Evolutionary conservation across 1,140 invertebrate genomes (phyloP), one percentile per base, ranked within the genome.

Genomic region (Grapholita molesta): DNA sequence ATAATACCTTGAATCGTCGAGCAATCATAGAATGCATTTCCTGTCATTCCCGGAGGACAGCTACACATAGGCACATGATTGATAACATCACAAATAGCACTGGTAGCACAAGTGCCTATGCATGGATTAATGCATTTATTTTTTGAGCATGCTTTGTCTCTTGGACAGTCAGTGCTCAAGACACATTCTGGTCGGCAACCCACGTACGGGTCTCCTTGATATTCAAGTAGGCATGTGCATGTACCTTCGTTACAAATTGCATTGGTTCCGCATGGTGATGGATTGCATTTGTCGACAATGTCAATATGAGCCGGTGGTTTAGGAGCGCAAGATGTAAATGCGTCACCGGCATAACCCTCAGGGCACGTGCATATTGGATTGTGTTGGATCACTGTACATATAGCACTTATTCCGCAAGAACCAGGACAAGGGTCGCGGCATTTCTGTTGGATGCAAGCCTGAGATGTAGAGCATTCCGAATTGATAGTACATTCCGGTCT

Each of bases 91-190:
- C 96, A 96, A 64, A 93, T 77, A 11, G 95, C 95, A 79, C 94
- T 94, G 66, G 92, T 77, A 25, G 94, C 95, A 85, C 95, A 96
- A 33, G 94, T 94, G 53, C 93, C 94, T 38, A 93, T 88, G 81
- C 96, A 96, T 69, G 95, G 95, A 83, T 96, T 94, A 3, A 90
- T 72, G 80, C 96, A 97, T 89, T 95, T 96, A 73, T 95, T 95
- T 70, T 91, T 92, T 1, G 93, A 88, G 80, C 96, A 97, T 8
- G 95, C 94, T 82, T 93, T 93, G 72, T 96, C 91, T 76, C 92
- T 92, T 21, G 94, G 79, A 88, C 96, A 97, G 75, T 96, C 95
- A 12, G 90, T 90, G 76, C 94, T 95, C 8, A 95, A 81, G 12
- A 95, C 92, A 87, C 95, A 96, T 92, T 96, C 95, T 12, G 95